Evolutionary conservation across 1,140 invertebrate genomes (phyloP).

Genomic region (Sitophilus oryzae): DNA sequence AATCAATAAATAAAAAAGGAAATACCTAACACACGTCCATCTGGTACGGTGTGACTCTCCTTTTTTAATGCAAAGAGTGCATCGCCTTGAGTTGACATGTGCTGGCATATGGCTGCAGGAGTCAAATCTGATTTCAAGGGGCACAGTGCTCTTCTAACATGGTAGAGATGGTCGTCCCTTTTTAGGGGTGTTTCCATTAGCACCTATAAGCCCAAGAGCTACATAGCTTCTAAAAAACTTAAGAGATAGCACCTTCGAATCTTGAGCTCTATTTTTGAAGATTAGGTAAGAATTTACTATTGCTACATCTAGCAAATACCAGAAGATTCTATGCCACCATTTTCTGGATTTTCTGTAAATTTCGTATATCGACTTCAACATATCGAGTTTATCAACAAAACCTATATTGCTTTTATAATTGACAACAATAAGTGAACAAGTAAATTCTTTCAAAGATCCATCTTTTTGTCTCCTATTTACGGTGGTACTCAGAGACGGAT

Average conservation of each 20-base stretch:
- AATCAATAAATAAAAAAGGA: too few relatives aligned
- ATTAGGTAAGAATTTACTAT: slow-evolving; percentile 25
- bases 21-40: too few relatives aligned
- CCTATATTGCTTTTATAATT: slow-evolving; percentile 44
- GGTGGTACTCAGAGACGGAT: slow-evolving; percentile 31
- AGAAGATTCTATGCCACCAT: slow-evolving; percentile 30
- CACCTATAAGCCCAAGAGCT: slow-evolving; percentile 20
- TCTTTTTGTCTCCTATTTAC: slow-evolving; percentile 37
- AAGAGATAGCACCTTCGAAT: not conserved
- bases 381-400: slow-evolving; percentile 42
- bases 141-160: too few relatives aligned
- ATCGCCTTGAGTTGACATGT: too few relatives aligned
- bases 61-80: too few relatives aligned
- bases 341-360: too few relatives aligned
- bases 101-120: too few relatives aligned
- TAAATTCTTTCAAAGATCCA: slow-evolving; percentile 22
- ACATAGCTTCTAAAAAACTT: slow-evolving; percentile 26
- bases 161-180: too few relatives aligned
- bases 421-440: slow-evolving; percentile 27
- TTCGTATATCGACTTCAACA: slow-evolving; percentile 38
- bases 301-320: slow-evolving; percentile 26
- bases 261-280: slow-evolving; percentile 16
- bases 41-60: too few relatives aligned
- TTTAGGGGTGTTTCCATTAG: too few relatives aligned
- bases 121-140: too few relatives aligned